These are phyloP conservation scores for Argyra leucocephala DNA, from an alignment of 2,888 invertebrate species.

Conservation along the genomic window DNA sequence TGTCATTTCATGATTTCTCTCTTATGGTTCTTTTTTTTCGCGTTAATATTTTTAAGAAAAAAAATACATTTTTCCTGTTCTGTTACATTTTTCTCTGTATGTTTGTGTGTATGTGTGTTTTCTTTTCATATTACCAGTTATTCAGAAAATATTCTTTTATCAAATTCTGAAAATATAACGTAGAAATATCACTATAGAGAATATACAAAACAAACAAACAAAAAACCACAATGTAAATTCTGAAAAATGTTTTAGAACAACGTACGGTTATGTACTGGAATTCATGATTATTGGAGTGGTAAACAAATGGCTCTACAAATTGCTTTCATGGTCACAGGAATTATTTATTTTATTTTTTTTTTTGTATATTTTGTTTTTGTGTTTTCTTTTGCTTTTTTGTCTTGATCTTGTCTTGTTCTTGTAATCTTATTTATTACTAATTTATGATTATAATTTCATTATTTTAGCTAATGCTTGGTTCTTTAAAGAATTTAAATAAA, in stretches of 20 bases:
- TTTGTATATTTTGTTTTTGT: background rate
- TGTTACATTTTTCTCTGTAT: too few species aligned
- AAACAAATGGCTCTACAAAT: background rate
- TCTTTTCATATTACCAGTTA: too few species aligned
- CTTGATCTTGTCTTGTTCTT: background rate
- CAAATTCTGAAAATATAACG: background rate
- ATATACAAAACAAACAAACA: background rate
- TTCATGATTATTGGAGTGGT: background rate
- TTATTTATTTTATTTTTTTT: background rate
- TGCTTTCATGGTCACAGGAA: background rate
- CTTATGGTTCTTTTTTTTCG: too few species aligned
- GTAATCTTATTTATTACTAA: slow-evolving; percentile 9
- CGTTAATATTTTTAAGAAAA: too few species aligned
- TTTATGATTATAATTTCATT: slow-evolving; percentile 9
- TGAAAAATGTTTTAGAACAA: too few species aligned
- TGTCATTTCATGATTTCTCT: too few species aligned
- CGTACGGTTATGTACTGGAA: background rate
- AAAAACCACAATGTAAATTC: background rate
- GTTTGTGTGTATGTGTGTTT: too few species aligned
- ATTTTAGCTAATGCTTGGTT: background rate
- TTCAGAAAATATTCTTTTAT: background rate
- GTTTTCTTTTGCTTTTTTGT: background rate
- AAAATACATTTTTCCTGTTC: too few species aligned
- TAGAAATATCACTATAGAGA: background rate
- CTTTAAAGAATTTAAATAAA: too few species aligned